Evolutionary conservation across 2,888 invertebrate genomes (phyloP).

Genomic region (Synanthedon andrenaeformis): DNA sequence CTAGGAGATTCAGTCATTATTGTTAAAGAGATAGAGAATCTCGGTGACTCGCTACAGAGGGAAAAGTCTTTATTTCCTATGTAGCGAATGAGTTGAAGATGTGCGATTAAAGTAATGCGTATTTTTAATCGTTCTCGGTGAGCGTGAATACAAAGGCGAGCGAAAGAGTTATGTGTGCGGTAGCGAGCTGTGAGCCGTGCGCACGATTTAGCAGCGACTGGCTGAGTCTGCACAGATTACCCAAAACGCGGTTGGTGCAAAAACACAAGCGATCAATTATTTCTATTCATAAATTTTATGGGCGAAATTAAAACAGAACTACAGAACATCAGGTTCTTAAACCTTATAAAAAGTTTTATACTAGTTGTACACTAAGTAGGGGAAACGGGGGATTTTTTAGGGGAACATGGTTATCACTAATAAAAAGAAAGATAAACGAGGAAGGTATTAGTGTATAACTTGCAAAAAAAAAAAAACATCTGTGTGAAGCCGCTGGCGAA

Average conservation of each 20-base stretch:
- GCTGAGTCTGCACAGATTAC: conserved; percentile 22
- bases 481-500: too few relatives aligned
- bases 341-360: too few relatives aligned
- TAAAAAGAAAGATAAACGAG: too few relatives aligned
- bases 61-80: conserved; percentile 20
- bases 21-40: too few relatives aligned
- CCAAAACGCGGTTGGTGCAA: not conserved
- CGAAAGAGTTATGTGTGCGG: conserved; percentile 15
- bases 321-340: too few relatives aligned
- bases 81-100: conserved; percentile 17
- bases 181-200: conserved; percentile 18
- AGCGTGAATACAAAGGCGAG: conserved; percentile 11
- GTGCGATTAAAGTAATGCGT: conserved; percentile 11
- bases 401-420: too few relatives aligned
- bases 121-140: conserved; percentile 18
- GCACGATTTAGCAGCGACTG: conserved; percentile 25
- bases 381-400: too few relatives aligned
- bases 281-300: too few relatives aligned
- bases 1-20: not conserved
- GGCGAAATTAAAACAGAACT: too few relatives aligned
- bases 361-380: too few relatives aligned
- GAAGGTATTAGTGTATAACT: too few relatives aligned
- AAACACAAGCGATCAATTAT: not conserved
- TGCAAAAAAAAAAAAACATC: too few relatives aligned
- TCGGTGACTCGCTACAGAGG: conserved; percentile 5